Conservation (phyloP, 1,140 invertebrate species). For the Hesperophylax magnus region DNA sequence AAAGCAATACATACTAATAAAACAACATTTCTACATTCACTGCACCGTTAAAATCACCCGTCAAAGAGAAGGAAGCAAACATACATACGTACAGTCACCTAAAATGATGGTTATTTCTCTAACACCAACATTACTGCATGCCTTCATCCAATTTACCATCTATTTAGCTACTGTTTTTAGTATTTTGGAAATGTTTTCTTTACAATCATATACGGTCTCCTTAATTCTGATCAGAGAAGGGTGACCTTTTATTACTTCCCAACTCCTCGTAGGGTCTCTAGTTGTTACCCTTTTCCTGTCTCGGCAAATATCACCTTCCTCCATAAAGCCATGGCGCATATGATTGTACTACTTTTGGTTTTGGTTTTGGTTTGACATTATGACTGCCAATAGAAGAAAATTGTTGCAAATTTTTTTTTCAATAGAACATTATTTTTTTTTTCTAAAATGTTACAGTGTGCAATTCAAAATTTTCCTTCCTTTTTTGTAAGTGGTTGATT, state of each 20-base stretch:
- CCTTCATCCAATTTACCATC: slow-evolving; percentile 13
- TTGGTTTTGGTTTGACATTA: slow-evolving; percentile 42
- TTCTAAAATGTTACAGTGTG: slow-evolving; percentile 32
- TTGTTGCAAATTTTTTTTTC: slow-evolving; percentile 42
- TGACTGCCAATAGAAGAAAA: slow-evolving; percentile 53
- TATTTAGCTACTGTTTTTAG: slow-evolving; percentile 10
- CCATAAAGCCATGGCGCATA: slow-evolving; percentile 45
- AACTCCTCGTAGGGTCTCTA: background rate
- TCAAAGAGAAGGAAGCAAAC: too few relatives aligned
- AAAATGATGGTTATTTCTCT: background rate
- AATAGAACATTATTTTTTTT: slow-evolving; percentile 12
- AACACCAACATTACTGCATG: slow-evolving; percentile 24
- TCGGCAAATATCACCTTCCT: slow-evolving; percentile 23
- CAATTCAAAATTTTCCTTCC: slow-evolving; percentile 28
- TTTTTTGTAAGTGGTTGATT: slow-evolving; percentile 27
- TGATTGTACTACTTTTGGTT: slow-evolving; percentile 39
- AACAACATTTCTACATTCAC: too few relatives aligned
- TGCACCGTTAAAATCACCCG: too few relatives aligned
- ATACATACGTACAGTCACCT: background rate
- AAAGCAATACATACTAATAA: too few relatives aligned
- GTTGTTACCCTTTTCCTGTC: background rate
- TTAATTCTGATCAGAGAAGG: background rate
- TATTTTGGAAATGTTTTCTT: slow-evolving; percentile 30
- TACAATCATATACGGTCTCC: slow-evolving; percentile 11
- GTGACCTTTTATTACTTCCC: background rate